phyloP scores from a whole-genome alignment of 2,797 vertebrate genomes.

The Somateria mollissima region DNA sequence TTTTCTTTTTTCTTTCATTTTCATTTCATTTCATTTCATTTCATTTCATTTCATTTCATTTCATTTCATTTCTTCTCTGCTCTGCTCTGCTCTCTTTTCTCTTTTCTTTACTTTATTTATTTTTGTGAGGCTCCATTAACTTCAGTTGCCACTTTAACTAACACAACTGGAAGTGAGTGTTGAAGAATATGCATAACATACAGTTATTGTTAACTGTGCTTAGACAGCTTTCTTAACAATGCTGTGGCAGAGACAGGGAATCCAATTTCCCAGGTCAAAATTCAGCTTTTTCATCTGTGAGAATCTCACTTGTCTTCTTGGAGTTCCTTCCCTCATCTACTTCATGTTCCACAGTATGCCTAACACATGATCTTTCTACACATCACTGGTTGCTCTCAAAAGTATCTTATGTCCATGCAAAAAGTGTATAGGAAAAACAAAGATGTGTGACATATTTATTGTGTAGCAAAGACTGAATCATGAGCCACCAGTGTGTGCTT shows the following conservation, averaged over 20 bases:
- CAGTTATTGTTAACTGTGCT: background rate
- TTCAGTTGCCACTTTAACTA: background rate
- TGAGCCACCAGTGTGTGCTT: too few relatives aligned
- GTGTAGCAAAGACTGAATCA: background rate
- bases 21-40: too few relatives aligned
- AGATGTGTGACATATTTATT: background rate
- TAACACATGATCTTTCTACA: background rate
- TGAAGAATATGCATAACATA: background rate
- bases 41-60: too few relatives aligned
- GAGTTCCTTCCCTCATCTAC: background rate
- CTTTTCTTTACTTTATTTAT: background rate
- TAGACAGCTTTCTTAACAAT: background rate
- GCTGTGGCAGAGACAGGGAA: background rate
- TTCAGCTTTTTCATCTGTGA: background rate
- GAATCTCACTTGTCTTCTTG: background rate
- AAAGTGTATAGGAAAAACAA: background rate
- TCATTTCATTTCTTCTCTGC: too few relatives aligned
- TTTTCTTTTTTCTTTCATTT: background rate
- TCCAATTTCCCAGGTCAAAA: background rate
- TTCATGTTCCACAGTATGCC: background rate
- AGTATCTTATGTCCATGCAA: background rate
- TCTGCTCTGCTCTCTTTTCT: background rate
- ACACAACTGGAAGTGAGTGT: rapidly evolving
- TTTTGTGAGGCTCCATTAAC: background rate
- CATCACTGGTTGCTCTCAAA: background rate